These are phyloP conservation scores for Machimus rusticus DNA, from an alignment of 2,888 invertebrate species.

Conservation along the genomic window DNA sequence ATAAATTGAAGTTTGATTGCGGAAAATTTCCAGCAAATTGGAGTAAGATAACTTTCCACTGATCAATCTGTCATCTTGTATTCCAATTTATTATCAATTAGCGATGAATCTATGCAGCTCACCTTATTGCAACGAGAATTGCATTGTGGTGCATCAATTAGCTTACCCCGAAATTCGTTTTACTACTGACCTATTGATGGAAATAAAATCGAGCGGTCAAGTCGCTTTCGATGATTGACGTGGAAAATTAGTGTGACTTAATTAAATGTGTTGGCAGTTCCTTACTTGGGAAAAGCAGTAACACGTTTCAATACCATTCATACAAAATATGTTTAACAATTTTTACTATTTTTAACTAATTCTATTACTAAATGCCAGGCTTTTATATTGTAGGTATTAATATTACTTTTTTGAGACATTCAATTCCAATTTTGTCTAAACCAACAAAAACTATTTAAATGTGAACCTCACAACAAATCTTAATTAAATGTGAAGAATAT, in stretches of 20 bases:
- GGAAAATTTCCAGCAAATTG: slow-evolving; percentile 26
- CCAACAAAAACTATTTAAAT: too few relatives aligned
- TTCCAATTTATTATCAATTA: slow-evolving; percentile 8
- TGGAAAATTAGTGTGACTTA: background rate
- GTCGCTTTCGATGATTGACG: background rate
- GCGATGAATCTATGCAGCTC: background rate
- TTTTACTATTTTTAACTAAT: too few relatives aligned
- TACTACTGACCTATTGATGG: background rate
- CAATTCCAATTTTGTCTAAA: too few relatives aligned
- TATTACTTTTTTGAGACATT: too few relatives aligned
- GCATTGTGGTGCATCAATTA: background rate
- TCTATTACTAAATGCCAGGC: too few relatives aligned
- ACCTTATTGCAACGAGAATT: background rate
- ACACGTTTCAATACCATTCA: too few relatives aligned
- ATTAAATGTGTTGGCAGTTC: background rate
- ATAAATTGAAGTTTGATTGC: slow-evolving; percentile 28
- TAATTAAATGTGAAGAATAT: too few relatives aligned
- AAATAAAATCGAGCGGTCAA: background rate
- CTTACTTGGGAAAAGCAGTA: background rate
- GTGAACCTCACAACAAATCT: too few relatives aligned
- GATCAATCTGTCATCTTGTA: slow-evolving; percentile 14
- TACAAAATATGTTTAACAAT: too few relatives aligned
- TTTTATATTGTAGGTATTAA: too few relatives aligned
- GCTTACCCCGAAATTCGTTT: background rate
- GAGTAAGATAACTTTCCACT: slow-evolving; percentile 18